A percentile compares a stretch with the other conserved stretches of the same genome.
These are phyloP conservation scores for Tragelaphus imberbis DNA, from an alignment of 2,113 vertebrate genomes.

Conservation along the genomic window DNA sequence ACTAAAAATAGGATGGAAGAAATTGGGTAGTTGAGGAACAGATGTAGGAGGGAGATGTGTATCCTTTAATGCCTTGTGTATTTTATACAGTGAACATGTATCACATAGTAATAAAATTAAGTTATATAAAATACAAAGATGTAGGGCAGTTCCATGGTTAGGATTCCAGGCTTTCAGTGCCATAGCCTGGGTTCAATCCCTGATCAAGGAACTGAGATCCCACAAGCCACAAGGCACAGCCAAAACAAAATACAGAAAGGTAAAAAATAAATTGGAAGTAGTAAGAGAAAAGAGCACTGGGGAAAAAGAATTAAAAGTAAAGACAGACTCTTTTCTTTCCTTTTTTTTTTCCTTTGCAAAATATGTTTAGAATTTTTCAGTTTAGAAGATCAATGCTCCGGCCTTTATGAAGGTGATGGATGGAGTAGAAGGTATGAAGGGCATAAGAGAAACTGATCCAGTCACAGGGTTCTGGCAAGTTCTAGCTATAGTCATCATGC, in stretches of 20 bases:
- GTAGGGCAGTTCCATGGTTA: not conserved
- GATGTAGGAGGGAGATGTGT: not conserved
- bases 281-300: not conserved
- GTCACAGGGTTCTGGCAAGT: not conserved
- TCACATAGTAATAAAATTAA: not conserved
- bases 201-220: not conserved
- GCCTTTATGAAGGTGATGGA: not conserved
- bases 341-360: not conserved
- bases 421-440: not conserved
- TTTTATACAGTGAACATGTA: not conserved
- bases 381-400: not conserved
- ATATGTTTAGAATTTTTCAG: not conserved
- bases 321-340: not conserved
- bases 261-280: not conserved
- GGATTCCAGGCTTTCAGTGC: not conserved
- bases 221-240: not conserved
- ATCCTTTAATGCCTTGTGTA: not conserved
- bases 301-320: not conserved
- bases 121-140: not conserved
- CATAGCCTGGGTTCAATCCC: not conserved
- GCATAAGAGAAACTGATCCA: not conserved
- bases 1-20: not conserved
- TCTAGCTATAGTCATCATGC: not conserved
- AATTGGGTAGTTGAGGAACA: not conserved
- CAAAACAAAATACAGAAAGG: not conserved